A percentile compares a stretch with the other conserved stretches of the same genome.
Conservation (phyloP, 2,797 vertebrate genomes). For the Pogonophryne albipinna region DNA sequence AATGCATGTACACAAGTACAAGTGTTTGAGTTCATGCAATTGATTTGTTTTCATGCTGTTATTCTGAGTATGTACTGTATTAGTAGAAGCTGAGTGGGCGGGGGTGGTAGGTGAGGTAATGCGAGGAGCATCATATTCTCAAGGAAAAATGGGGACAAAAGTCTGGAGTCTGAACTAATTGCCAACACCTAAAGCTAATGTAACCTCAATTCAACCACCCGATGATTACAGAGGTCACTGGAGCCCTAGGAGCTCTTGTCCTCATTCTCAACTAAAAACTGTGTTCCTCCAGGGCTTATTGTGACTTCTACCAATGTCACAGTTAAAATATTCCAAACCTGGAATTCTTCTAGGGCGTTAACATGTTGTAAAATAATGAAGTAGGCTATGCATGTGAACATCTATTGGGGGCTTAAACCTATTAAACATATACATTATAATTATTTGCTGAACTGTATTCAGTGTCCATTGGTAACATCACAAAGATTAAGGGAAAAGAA, state of each 20-base stretch:
- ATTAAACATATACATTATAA: neutral
- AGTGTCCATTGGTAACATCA: neutral
- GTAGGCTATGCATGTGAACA: conserved; percentile 9
- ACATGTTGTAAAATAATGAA: conserved; percentile 49
- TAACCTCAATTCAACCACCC: conserved; percentile 68
- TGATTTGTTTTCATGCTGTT: conserved; percentile 29
- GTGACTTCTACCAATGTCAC: conserved; percentile 80
- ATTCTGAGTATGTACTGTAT: conserved; percentile 5
- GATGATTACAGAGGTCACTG: conserved; percentile 73
- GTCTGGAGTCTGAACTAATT: conserved; percentile 71
- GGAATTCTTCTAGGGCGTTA: conserved; percentile 34
- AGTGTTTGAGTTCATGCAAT: conserved; percentile 3
- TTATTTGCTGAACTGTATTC: conserved; percentile 12
- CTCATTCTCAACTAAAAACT: conserved; percentile 59
- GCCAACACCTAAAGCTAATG: conserved; percentile 76
- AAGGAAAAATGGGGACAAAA: conserved; percentile 54
- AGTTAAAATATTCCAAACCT: conserved; percentile 64
- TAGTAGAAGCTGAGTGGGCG: conserved; percentile 36
- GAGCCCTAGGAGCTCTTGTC: conserved; percentile 67
- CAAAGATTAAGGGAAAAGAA: neutral
- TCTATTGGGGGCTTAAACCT: conserved; percentile 18
- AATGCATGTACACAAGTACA: conserved; percentile 22
- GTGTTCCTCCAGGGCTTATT: conserved; percentile 62
- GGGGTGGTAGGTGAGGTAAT: conserved; percentile 17
- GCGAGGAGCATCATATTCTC: conserved; percentile 24